A percentile compares a stretch with the other conserved stretches of the same genome.
Conservation (phyloP, 2,113 vertebrate genomes). For the Saccopteryx bilineata region DNA sequence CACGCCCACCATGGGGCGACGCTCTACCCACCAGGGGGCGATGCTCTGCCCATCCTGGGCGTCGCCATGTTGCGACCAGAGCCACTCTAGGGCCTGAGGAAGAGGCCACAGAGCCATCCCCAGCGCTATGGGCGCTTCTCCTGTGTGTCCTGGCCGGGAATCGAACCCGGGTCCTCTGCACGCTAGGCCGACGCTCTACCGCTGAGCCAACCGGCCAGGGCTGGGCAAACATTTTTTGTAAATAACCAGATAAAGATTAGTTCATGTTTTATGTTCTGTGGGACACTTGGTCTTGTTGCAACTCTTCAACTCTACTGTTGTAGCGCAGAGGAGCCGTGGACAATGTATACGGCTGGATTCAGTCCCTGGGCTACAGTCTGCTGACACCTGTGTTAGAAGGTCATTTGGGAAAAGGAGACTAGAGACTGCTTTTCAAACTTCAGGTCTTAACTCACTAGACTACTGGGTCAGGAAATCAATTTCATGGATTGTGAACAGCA, state of each 20-base stretch:
- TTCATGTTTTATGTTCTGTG: neutral
- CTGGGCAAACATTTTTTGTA: neutral
- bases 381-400: neutral
- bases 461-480: neutral
- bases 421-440: neutral
- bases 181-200: no score
- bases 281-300: neutral
- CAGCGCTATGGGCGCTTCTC: no score
- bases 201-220: no score
- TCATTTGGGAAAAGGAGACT: neutral
- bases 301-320: neutral
- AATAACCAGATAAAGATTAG: neutral
- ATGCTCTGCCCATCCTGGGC: no score
- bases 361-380: neutral
- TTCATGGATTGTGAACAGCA: neutral
- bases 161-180: no score
- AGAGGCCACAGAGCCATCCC: no score
- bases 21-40: no score
- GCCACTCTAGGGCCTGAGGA: no score
- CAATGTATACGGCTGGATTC: accelerated
- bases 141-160: no score
- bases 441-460: neutral
- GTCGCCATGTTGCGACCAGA: no score
- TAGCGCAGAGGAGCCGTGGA: neutral
- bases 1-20: no score